Base-by-base conservation (phyloP, 2,888 invertebrate genomes). In the Scrobipalpa atriplicella region DNA sequence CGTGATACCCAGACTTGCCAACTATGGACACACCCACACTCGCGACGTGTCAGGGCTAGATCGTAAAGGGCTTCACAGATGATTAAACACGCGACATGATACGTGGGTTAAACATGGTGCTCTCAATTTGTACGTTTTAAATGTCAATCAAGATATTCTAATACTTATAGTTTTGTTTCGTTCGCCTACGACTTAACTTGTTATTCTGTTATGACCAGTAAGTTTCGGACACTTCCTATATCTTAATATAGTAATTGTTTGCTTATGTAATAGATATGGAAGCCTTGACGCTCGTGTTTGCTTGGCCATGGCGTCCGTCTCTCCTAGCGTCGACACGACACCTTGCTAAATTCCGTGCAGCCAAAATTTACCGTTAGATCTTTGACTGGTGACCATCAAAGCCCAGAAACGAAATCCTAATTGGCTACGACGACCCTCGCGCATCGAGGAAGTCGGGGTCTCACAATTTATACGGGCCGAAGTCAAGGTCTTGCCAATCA, bases 401-500 rank as follows among this genome's bases (percentile, higher is more conserved):
- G 38, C 58, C 58, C 62, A 47, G 43, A 43, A 36, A 78, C 80
- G 77, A 81, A 79, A 82, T 84, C 77, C 77, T 80, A 86, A 84
- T 83, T 83, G 82, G 84, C n/a, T n/a, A n/a, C 82, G 84, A 85
- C 81, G 89, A 87, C 86, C 87, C 86, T 89, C 84, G 76, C 75
- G 75, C 80, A 69, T 86, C 81, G 81, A 89, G 91, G 91, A 92
- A 92, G 90, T 90, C 80, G 86, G 87, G 89, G 87, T 89, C 85
- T 85, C 79, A 85, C 83, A 86, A 85, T 90, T 87, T 86, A 87
- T 88, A 90, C 87, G 86, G 86, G 80, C 85, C 80, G 85, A 85
- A 90, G 86, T 90, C 92, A 90, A 90, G 91, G 92, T 83, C 84
- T 77, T 75, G 82, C 86, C 88, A 90, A 90, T 90, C 89, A 86